phyloP scores from a whole-genome alignment of 2,888 invertebrate species.

The Brenthis hecate region DNA sequence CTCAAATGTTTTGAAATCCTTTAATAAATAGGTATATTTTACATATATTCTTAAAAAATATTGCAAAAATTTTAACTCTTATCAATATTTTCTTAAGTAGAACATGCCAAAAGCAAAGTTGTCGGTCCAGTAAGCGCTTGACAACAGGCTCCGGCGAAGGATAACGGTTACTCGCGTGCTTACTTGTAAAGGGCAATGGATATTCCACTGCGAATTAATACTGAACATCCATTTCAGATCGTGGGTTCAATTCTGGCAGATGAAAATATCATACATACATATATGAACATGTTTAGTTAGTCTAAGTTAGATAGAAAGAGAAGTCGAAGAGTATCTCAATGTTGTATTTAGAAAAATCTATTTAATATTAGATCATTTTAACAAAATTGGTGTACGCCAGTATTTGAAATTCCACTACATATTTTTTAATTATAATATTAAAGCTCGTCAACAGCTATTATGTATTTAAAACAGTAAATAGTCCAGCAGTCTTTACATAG shows the following conservation, averaged over 20 bases:
- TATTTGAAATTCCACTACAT: too few species aligned
- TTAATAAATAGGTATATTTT: too few species aligned
- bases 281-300: too few species aligned
- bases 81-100: slow-evolving; percentile 23
- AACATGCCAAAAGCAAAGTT: slow-evolving; percentile 26
- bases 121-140: slow-evolving; percentile 40
- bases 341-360: too few species aligned
- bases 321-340: too few species aligned
- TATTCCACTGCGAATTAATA: slow-evolving; percentile 15
- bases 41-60: not conserved
- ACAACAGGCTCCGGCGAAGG: slow-evolving; percentile 24
- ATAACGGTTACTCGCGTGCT: slow-evolving; percentile 26
- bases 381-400: too few species aligned
- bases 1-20: slow-evolving; percentile 1
- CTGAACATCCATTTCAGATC: not conserved
- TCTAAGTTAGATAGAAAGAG: too few species aligned
- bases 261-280: not conserved
- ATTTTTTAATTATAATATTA: too few species aligned
- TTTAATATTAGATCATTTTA: too few species aligned
- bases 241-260: not conserved
- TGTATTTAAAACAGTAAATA: too few species aligned
- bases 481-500: too few species aligned
- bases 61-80: slow-evolving; percentile 20
- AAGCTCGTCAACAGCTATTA: too few species aligned
- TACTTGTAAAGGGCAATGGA: slow-evolving; percentile 32